Evolutionary conservation across 1,140 invertebrate genomes (phyloP).

Genomic region (Magallana ariakensis): DNA sequence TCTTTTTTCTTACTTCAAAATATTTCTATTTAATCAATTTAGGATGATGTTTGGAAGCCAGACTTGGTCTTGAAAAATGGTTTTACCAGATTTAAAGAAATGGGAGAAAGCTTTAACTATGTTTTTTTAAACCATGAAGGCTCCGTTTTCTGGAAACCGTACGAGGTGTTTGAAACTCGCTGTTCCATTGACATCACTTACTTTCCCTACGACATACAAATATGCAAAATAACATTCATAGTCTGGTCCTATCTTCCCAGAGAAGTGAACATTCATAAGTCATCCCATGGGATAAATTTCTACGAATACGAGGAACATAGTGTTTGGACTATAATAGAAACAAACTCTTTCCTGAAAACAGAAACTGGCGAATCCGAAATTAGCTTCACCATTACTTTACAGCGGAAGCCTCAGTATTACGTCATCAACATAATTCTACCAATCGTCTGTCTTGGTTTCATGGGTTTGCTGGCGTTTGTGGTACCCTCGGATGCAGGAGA

Average conservation of each 20-base stretch:
- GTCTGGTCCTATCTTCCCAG: background rate
- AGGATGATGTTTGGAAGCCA: slow-evolving; percentile 36
- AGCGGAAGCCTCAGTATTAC: slow-evolving; percentile 75
- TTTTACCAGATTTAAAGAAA: background rate
- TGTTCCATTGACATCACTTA: slow-evolving; percentile 41
- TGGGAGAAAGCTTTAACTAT: slow-evolving; percentile 31
- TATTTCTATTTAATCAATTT: background rate
- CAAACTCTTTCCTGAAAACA: background rate
- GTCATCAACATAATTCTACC: slow-evolving; percentile 82
- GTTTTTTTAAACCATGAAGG: background rate
- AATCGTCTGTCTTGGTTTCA: slow-evolving; percentile 82
- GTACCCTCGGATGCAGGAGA: slow-evolving; percentile 83
- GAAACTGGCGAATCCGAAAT: background rate
- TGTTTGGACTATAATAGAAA: slow-evolving; percentile 4
- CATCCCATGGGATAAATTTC: no score
- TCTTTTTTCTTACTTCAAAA: no score
- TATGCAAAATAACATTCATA: slow-evolving; percentile 3
- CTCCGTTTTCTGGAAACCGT: slow-evolving; percentile 30
- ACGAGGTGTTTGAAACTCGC: slow-evolving; percentile 34
- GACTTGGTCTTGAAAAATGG: slow-evolving; percentile 39
- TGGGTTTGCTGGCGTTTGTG: slow-evolving; percentile 82
- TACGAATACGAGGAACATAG: slow-evolving; percentile 6
- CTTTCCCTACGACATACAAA: slow-evolving; percentile 33
- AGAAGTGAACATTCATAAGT: background rate
- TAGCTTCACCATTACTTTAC: background rate